A percentile compares a stretch with the other conserved stretches of the same genome.
phyloP scores from a whole-genome alignment of 2,113 vertebrate species.

The Hassar affinis region DNA sequence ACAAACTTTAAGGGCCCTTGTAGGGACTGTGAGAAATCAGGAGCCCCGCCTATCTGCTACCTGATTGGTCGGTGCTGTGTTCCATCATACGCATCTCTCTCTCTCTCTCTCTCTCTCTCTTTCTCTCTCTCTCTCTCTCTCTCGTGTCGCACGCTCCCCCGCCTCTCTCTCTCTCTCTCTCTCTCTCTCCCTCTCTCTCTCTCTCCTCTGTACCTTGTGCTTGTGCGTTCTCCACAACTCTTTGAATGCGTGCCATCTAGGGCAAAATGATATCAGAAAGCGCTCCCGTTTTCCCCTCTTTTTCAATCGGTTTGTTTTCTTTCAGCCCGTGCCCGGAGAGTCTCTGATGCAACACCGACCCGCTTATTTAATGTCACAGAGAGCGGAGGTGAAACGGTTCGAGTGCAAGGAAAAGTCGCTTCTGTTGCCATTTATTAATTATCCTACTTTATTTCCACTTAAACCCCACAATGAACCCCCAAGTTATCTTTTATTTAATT shows the following conservation, averaged over 20 bases:
- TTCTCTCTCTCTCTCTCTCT: slow-evolving; percentile 20
- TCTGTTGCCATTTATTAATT: no score
- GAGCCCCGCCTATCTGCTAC: slow-evolving; percentile 67
- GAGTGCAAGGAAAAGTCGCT: not conserved
- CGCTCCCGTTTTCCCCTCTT: not conserved
- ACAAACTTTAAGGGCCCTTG: slow-evolving; percentile 83
- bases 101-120: slow-evolving; percentile 33
- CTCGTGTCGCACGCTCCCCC: not conserved
- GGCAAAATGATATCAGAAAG: slow-evolving; percentile 26
- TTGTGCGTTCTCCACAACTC: slow-evolving; percentile 27
- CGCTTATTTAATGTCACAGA: slow-evolving; percentile 9
- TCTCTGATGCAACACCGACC: not conserved
- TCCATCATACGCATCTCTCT: slow-evolving; percentile 66
- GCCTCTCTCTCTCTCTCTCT: slow-evolving; percentile 34
- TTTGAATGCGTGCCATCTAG: slow-evolving; percentile 29
- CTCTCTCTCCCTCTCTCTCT: not conserved
- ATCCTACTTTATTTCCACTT: not conserved
- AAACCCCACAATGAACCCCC: no score
- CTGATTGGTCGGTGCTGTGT: slow-evolving; percentile 70
- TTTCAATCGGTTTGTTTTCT: not conserved
- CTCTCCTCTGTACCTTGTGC: slow-evolving; percentile 1
- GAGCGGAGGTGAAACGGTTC: not conserved
- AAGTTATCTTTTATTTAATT: not conserved
- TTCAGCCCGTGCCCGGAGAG: not conserved
- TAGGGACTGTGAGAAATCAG: slow-evolving; percentile 67